phyloP scores from a whole-genome alignment of 2,888 invertebrate species.

The Tenthredo mesomela region DNA sequence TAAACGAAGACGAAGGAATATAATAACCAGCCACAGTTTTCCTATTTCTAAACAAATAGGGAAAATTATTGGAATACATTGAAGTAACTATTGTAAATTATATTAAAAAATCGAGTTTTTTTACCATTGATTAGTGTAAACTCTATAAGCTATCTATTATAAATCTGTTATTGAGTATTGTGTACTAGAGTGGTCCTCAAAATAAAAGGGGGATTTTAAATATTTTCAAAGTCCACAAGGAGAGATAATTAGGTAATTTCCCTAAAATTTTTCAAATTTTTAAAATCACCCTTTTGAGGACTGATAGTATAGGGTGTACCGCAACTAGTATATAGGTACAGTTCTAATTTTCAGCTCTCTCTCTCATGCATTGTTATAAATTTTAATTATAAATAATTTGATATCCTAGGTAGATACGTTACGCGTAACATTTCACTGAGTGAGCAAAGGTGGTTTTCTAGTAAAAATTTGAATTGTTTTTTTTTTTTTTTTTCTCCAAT shows the following conservation, averaged over 20 bases:
- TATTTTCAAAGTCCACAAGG: too few species aligned
- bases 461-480: not conserved
- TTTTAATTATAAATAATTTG: not conserved
- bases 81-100: not conserved
- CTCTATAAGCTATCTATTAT: not conserved
- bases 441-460: constrained; percentile 3
- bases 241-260: too few species aligned
- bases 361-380: not conserved
- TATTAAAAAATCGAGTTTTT: not conserved
- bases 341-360: not conserved
- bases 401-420: not conserved
- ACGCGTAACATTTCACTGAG: not conserved
- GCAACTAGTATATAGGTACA: not conserved
- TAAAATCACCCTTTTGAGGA: too few species aligned
- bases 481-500: not conserved
- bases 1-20: constrained; percentile 12
- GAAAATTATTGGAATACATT: not conserved
- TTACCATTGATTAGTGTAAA: not conserved
- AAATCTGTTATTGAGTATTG: not conserved
- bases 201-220: too few species aligned
- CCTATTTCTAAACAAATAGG: not conserved
- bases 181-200: too few species aligned
- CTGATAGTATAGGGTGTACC: too few species aligned
- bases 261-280: too few species aligned
- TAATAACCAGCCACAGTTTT: not conserved